A percentile compares a stretch with the other conserved stretches of the same genome.
Evolutionary conservation across 2,113 vertebrate species (phyloP).

Genomic region (Bujurquina vittata): DNA sequence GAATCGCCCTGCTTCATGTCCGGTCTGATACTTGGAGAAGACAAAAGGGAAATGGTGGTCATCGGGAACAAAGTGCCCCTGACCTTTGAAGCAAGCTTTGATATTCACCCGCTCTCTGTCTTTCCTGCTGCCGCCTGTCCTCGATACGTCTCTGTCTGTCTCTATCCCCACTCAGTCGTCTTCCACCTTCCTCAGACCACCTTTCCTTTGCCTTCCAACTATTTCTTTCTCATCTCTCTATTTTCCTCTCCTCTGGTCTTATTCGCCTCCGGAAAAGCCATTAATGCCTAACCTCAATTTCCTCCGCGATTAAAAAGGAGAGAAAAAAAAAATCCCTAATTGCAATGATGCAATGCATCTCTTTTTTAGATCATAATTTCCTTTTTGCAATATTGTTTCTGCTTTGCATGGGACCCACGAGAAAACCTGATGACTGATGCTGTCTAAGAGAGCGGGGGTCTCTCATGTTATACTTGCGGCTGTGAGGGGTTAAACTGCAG

Average conservation of each 20-base stretch:
- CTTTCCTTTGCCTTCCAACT: not conserved
- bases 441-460: not conserved
- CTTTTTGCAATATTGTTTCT: not conserved
- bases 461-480: constrained; percentile 18
- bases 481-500: constrained; percentile 40
- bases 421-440: not conserved
- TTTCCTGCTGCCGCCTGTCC: constrained; percentile 16
- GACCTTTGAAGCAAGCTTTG: constrained; percentile 78
- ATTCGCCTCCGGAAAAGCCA: constrained; percentile 39
- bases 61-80: constrained; percentile 73
- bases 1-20: constrained; percentile 53
- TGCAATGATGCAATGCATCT: constrained; percentile 14
- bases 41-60: constrained; percentile 72
- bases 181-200: constrained; percentile 51
- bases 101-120: constrained; percentile 51
- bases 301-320: not conserved
- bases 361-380: not conserved
- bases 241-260: constrained; percentile 20
- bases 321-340: constrained; percentile 14
- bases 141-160: constrained; percentile 11
- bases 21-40: constrained; percentile 57
- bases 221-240: not conserved
- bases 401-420: not conserved
- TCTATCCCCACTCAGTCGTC: constrained; percentile 26
- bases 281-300: constrained; percentile 46